Conservation (phyloP, 2,113 vertebrate genomes). For the Poecilia latipinna region DNA sequence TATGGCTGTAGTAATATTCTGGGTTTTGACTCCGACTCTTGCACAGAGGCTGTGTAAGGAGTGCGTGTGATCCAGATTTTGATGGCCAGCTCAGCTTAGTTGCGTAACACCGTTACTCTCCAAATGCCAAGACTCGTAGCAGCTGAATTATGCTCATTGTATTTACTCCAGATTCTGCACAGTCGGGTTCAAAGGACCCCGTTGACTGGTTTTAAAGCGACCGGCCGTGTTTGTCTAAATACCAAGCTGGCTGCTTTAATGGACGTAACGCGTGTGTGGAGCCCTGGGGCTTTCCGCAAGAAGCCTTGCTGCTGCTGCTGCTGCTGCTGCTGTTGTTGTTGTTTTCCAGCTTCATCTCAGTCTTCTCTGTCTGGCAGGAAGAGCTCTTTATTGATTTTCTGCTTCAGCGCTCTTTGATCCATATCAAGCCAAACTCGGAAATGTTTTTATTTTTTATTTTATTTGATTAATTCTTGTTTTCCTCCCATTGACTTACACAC, state of each 20-base stretch:
- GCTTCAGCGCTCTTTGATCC: conserved; percentile 48
- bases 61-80: conserved; percentile 47
- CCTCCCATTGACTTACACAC: conserved; percentile 18
- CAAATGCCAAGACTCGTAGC: conserved; percentile 62
- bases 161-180: conserved; percentile 32
- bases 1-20: not conserved
- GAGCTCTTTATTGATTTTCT: conserved; percentile 64
- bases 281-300: conserved; percentile 9
- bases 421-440: conserved; percentile 22
- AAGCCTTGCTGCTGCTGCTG: not conserved
- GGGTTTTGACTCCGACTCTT: not conserved
- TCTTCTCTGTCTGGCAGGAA: conserved; percentile 21
- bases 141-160: conserved; percentile 67
- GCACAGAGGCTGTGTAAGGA: conserved; percentile 7
- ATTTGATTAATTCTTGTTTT: conserved; percentile 20
- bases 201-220: conserved; percentile 27
- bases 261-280: conserved; percentile 19
- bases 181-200: conserved; percentile 22
- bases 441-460: conserved; percentile 25
- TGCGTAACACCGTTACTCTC: conserved; percentile 62
- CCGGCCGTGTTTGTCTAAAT: conserved; percentile 3
- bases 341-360: conserved; percentile 21
- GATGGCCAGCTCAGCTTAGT: conserved; percentile 39
- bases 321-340: conserved; percentile 6
- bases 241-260: conserved; percentile 7